Evolutionary conservation across 2,888 invertebrate species (phyloP).

Genomic region (Polydrusus cervinus): DNA sequence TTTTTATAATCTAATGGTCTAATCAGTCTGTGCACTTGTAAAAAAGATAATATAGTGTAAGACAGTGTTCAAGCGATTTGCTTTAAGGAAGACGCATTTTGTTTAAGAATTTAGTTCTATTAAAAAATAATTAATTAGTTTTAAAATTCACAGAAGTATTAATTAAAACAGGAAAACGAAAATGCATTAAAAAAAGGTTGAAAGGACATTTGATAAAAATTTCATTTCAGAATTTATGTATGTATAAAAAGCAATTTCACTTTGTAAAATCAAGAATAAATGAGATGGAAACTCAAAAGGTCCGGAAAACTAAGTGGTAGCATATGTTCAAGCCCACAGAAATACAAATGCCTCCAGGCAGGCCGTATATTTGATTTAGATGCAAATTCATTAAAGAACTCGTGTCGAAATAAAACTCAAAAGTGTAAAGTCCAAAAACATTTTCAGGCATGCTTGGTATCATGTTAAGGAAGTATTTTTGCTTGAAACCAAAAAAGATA

Average conservation of each 20-base stretch:
- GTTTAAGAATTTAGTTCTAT: too few species aligned
- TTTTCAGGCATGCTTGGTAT: neutral
- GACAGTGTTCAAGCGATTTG: too few species aligned
- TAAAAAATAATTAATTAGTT: neutral
- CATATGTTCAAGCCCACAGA: constrained; percentile 24
- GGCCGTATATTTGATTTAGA: constrained; percentile 24
- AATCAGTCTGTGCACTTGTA: too few species aligned
- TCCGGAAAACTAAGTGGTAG: constrained; percentile 24
- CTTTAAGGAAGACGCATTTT: too few species aligned
- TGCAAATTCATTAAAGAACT: constrained; percentile 32
- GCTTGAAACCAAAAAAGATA: neutral
- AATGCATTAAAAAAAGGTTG: neutral
- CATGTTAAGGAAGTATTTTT: neutral
- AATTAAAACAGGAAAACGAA: neutral
- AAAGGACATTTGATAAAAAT: constrained; percentile 1
- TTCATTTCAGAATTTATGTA: constrained; percentile 15
- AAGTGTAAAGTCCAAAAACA: neutral
- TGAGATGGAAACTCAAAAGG: constrained; percentile 24
- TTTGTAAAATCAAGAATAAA: constrained; percentile 28
- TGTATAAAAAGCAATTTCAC: constrained; percentile 22
- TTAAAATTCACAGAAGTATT: neutral
- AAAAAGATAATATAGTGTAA: too few species aligned
- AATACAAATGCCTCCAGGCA: constrained; percentile 18
- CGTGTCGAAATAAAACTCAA: constrained; percentile 1
- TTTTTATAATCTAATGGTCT: too few species aligned